Evolutionary conservation across 1,140 invertebrate species (phyloP).

Genomic region (Tyrophagus putrescentiae): DNA sequence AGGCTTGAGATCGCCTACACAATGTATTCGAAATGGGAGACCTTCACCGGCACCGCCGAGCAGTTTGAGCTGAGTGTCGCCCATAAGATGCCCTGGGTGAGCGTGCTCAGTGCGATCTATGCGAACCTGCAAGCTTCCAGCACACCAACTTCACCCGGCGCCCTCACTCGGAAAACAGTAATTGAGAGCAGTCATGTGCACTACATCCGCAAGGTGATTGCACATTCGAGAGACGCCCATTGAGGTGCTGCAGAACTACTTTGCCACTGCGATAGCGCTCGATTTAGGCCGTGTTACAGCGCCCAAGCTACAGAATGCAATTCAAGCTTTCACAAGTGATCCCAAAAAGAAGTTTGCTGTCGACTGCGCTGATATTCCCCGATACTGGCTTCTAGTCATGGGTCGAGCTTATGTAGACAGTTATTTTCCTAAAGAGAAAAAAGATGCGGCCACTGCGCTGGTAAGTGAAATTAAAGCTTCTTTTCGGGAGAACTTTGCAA

Average conservation of each 20-base stretch:
- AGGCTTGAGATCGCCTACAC: constrained; percentile 29
- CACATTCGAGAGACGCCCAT: too few species aligned
- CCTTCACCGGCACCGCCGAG: background rate
- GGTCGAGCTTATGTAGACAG: constrained; percentile 9
- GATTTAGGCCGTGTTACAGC: constrained; percentile 34
- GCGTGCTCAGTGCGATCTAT: background rate
- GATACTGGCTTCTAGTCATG: background rate
- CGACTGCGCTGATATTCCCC: too few species aligned
- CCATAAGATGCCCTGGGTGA: background rate
- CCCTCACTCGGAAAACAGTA: too few species aligned
- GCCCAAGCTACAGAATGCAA: constrained; percentile 24
- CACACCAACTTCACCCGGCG: too few species aligned
- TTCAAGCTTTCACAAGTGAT: too few species aligned
- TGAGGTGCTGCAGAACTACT: constrained; percentile 3
- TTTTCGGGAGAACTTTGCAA: constrained; percentile 37
- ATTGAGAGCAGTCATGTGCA: too few species aligned
- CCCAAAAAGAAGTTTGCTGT: too few species aligned
- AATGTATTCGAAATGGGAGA: background rate
- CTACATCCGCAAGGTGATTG: too few species aligned
- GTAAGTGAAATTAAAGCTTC: constrained; percentile 28
- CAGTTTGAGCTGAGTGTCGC: background rate
- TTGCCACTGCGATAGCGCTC: constrained; percentile 29
- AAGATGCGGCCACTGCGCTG: constrained; percentile 21
- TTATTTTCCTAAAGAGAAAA: constrained; percentile 3
- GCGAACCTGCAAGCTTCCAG: background rate